Evolutionary conservation across 1,140 invertebrate species (phyloP).

Genomic region (Meloidogyne chitwoodi): DNA sequence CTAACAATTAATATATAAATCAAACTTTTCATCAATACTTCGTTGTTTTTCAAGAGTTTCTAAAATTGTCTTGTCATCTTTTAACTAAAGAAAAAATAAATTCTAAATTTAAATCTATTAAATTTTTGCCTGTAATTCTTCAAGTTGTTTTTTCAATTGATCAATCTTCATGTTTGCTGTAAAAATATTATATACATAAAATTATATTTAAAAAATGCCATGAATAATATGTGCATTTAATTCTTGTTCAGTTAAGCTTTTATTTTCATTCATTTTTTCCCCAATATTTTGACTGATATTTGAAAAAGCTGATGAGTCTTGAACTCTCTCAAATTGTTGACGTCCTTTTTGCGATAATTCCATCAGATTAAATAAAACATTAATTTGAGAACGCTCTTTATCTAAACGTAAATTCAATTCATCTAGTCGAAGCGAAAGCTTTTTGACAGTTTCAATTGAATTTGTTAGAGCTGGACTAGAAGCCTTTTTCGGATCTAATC

Average conservation of each 20-base stretch:
- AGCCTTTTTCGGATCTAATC: conserved; percentile 25
- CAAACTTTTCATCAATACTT: conserved; percentile 32
- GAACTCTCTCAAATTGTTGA: conserved; percentile 62
- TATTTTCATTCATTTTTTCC: conserved; percentile 60
- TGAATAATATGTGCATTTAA: conserved; percentile 62
- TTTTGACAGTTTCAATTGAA: conserved; percentile 52
- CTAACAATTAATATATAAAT: background rate
- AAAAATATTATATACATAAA: background rate
- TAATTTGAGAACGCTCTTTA: conserved; percentile 60
- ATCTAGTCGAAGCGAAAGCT: conserved; percentile 47
- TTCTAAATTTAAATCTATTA: background rate
- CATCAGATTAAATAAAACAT: conserved; percentile 62
- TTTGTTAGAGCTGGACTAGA: conserved; percentile 46
- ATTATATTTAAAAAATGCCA: background rate
- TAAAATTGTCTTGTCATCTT: conserved; percentile 3
- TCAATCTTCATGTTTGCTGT: conserved; percentile 65
- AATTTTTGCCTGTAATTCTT: conserved; percentile 60
- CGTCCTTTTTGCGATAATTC: conserved; percentile 62
- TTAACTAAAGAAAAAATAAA: conserved; percentile 5
- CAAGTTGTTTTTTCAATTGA: conserved; percentile 63
- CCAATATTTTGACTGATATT: conserved; percentile 60
- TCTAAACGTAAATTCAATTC: conserved; percentile 53
- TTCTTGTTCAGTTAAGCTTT: conserved; percentile 59
- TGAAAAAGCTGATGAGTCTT: conserved; percentile 61
- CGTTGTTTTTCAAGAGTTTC: conserved; percentile 50